Base-by-base conservation (phyloP, 1,140 invertebrate species). In the Drosophila oshimai region DNA sequence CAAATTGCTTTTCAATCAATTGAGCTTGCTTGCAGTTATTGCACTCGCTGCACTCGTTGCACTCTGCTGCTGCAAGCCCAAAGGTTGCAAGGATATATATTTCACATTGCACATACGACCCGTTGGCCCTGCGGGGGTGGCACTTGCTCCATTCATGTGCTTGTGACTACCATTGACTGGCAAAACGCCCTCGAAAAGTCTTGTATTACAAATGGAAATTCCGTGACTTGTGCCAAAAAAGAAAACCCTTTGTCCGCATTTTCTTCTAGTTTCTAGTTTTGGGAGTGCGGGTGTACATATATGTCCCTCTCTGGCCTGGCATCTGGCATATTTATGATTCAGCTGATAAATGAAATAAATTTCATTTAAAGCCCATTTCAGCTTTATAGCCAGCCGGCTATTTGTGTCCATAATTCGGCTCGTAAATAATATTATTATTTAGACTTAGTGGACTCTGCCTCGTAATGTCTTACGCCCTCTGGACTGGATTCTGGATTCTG, bases 1-100 rank as follows among this genome's bases (percentile, higher is more conserved):
- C 74, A 80, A 86, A 86, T 86, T 75, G 81, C 81, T 80, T 86
- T 86, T 86, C 81, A 86, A 86, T 86, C 80, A 86, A 86, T 86
- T 86, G 81, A 87, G 71, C 65, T 64, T 73, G 71, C 65, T 64
- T 73, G 75, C 81, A 87, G 80, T 86, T 80, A 87, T 74, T 84
- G 79, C 79, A 79, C 79, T 84, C 58, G 51, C 69, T 24, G n/a
- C 53, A 67, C 62, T 74, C 69, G 79, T 73, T 46, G 45, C 34
- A 13, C n/a, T 29, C 68, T 42, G 42, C 13, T 42, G 24, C 24
- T 18, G n/a, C n/a, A n/a, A n/a, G n/a, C n/a, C n/a, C n/a, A n/a
- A 26, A 13, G 4, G 13, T 13, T 22, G 44, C 62, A 42, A 12
- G 37, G 24, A 42, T 33, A 51, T 15, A 80, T 51, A 81, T 83